Conservation (phyloP, 2,888 invertebrate genomes). For the Galerucella calmariensis region DNA sequence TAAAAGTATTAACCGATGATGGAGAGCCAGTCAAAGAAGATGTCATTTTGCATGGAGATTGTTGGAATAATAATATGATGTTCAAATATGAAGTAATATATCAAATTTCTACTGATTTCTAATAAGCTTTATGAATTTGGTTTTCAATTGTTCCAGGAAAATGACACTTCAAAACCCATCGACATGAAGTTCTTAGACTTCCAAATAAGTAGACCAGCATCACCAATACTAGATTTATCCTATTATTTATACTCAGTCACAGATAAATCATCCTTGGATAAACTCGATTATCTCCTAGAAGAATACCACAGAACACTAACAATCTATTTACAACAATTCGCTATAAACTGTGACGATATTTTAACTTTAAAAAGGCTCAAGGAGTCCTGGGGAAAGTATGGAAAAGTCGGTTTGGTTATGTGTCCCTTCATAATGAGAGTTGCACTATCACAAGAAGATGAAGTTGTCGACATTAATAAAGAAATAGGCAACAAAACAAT, state of each 20-base stretch:
- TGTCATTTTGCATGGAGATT: slow-evolving; percentile 52
- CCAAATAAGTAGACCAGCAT: slow-evolving; percentile 50
- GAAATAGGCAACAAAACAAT: slow-evolving; percentile 38
- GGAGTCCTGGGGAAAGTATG: slow-evolving; percentile 51
- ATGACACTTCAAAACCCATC: slow-evolving; percentile 44
- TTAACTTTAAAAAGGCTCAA: slow-evolving; percentile 47
- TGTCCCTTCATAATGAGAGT: slow-evolving; percentile 48
- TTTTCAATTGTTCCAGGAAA: slow-evolving; percentile 44
- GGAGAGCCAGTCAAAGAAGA: slow-evolving; percentile 9
- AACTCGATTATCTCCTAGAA: slow-evolving; percentile 50
- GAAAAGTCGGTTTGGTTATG: slow-evolving; percentile 48
- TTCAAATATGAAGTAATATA: slow-evolving; percentile 52
- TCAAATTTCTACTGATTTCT: not conserved
- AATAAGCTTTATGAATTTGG: not conserved
- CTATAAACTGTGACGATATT: slow-evolving; percentile 43
- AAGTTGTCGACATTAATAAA: slow-evolving; percentile 47
- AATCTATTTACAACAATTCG: slow-evolving; percentile 48
- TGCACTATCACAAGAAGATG: slow-evolving; percentile 45
- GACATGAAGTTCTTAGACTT: slow-evolving; percentile 54
- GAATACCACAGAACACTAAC: slow-evolving; percentile 50
- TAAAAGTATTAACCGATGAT: slow-evolving; percentile 34
- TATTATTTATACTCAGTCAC: slow-evolving; percentile 53
- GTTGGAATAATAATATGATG: slow-evolving; percentile 59
- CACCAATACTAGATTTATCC: slow-evolving; percentile 53
- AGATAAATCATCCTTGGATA: slow-evolving; percentile 46